A percentile compares a stretch with the other conserved stretches of the same genome.
phyloP scores from a whole-genome alignment of 1,140 invertebrate genomes.

The Trachymyrmex cornetzi region DNA sequence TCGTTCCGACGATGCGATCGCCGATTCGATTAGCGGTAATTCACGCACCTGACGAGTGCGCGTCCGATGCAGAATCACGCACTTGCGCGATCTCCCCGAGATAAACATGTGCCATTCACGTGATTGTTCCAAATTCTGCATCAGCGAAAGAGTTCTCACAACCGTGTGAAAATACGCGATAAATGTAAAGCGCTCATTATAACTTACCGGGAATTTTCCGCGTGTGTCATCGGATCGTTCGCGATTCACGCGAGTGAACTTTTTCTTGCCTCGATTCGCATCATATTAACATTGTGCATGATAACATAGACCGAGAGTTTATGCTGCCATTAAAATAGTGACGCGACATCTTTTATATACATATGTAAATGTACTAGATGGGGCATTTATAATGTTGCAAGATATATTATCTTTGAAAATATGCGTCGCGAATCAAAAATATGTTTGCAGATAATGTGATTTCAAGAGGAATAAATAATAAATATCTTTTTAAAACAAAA shows the following conservation, averaged over 20 bases:
- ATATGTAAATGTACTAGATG: too few species aligned
- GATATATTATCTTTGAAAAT: too few species aligned
- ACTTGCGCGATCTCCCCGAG: not conserved
- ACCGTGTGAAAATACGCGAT: not conserved
- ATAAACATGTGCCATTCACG: constrained; percentile 28
- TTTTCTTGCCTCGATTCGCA: constrained; percentile 6
- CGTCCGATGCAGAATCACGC: not conserved
- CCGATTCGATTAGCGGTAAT: too few species aligned
- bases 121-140: not conserved
- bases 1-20: not conserved
- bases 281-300: not conserved
- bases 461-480: too few species aligned
- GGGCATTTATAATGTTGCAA: too few species aligned
- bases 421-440: too few species aligned
- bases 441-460: too few species aligned
- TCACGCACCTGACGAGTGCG: not conserved
- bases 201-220: constrained; percentile 33
- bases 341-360: not conserved
- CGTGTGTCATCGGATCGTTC: constrained; percentile 25
- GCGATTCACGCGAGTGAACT: not conserved
- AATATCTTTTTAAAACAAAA: too few species aligned
- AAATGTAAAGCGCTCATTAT: too few species aligned
- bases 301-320: not conserved
- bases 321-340: not conserved
- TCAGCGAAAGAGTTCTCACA: not conserved